Evolutionary conservation across 2,888 invertebrate genomes (phyloP).

Genomic region (Melanargia galathea): DNA sequence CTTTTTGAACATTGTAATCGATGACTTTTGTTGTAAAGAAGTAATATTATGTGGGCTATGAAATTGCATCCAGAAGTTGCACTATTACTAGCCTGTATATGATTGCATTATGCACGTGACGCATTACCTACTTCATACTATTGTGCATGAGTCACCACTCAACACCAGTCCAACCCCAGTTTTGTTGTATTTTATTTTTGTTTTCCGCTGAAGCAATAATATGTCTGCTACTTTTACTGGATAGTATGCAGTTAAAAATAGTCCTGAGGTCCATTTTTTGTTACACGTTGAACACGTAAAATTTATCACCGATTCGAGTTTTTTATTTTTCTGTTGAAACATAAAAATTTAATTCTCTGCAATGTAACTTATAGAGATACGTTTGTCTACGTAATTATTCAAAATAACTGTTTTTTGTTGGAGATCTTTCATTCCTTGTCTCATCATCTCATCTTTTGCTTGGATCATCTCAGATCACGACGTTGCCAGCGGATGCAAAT

Average conservation of each 20-base stretch:
- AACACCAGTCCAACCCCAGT: constrained; percentile 31
- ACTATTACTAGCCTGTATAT: background rate
- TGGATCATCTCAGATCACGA: too few relatives aligned
- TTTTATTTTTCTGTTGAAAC: background rate
- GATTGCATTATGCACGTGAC: constrained; percentile 5
- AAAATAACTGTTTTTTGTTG: too few relatives aligned
- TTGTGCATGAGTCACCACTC: constrained; percentile 28
- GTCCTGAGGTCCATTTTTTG: constrained; percentile 12
- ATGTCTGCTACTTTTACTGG: constrained; percentile 25
- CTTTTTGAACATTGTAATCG: background rate
- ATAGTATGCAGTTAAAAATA: constrained; percentile 25
- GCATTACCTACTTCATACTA: constrained; percentile 15
- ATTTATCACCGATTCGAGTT: background rate
- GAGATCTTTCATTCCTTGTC: too few relatives aligned
- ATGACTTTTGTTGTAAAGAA: background rate
- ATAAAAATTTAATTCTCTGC: background rate
- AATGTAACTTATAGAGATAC: too few relatives aligned
- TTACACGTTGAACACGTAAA: background rate
- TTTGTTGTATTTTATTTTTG: constrained; percentile 29
- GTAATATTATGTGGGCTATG: background rate
- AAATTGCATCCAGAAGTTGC: background rate
- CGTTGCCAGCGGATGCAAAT: too few relatives aligned
- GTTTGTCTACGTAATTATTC: too few relatives aligned
- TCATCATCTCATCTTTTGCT: too few relatives aligned
- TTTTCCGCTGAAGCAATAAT: constrained; percentile 17